These are phyloP conservation scores for Cettia cetti DNA, from an alignment of 2,113 vertebrate species.

Conservation along the genomic window DNA sequence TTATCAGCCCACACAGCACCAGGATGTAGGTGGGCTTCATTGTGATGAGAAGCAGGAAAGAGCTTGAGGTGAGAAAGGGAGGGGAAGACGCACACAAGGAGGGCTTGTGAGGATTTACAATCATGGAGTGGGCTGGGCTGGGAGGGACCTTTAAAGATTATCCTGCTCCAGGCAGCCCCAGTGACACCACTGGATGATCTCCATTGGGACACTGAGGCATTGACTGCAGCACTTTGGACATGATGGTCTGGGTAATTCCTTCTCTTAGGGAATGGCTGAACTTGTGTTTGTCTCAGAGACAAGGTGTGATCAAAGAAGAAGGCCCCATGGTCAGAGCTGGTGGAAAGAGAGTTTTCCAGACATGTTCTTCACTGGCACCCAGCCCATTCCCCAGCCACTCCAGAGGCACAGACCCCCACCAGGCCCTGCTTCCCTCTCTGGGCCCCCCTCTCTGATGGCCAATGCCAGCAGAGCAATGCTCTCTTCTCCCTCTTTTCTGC, in stretches of 20 bases:
- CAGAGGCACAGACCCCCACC: background rate
- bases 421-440: background rate
- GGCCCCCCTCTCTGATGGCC: background rate
- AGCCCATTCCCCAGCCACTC: background rate
- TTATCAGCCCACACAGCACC: background rate
- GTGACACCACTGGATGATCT: accelerated
- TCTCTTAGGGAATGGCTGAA: accelerated
- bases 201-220: background rate
- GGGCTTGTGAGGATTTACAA: background rate
- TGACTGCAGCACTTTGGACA: background rate
- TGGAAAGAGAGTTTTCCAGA: background rate
- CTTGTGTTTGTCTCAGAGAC: background rate
- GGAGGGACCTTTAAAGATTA: background rate
- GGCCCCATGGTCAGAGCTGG: background rate
- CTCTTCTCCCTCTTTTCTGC: background rate
- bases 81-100: background rate
- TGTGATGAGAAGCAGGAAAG: background rate
- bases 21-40: background rate
- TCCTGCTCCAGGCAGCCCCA: background rate
- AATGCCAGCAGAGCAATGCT: background rate
- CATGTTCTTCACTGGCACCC: background rate
- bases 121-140: background rate
- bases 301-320: background rate
- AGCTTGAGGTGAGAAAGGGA: background rate
- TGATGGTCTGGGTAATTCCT: background rate